phyloP scores from a whole-genome alignment of 2,113 vertebrate species.

The Ammodramus savannarum region DNA sequence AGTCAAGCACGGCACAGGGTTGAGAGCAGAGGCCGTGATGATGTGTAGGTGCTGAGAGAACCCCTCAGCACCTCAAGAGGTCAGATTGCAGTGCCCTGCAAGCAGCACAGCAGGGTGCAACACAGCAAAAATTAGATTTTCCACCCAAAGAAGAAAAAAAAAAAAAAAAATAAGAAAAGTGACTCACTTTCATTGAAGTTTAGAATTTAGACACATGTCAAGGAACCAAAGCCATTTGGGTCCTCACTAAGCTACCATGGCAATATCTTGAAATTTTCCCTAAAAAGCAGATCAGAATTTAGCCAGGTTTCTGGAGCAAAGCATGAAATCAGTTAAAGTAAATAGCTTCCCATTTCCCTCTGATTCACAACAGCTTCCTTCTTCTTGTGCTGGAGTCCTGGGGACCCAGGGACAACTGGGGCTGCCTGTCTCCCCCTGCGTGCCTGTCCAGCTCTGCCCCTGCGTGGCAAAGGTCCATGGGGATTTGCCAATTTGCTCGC shows the following conservation, averaged over 20 bases:
- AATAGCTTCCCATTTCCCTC: constrained; percentile 54
- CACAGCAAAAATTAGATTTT: background rate
- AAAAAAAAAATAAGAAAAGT: background rate
- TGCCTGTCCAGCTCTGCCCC: background rate
- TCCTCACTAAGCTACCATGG: background rate
- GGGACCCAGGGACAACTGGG: background rate
- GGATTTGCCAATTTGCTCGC: background rate
- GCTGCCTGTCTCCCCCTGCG: background rate
- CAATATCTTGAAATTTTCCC: constrained; percentile 49
- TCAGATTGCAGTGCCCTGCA: background rate
- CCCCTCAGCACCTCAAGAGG: background rate
- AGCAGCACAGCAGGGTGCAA: background rate
- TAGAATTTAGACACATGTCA: background rate
- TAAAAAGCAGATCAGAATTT: constrained; percentile 59
- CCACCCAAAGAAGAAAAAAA: background rate
- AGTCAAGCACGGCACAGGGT: accelerated
- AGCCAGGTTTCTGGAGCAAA: constrained; percentile 57
- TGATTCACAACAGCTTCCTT: constrained; percentile 54
- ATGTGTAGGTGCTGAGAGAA: constrained; percentile 14
- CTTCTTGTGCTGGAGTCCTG: background rate
- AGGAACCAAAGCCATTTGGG: background rate
- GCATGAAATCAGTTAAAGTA: constrained; percentile 70
- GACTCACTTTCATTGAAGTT: background rate
- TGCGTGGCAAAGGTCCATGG: background rate
- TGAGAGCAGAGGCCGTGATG: background rate